Evolutionary conservation across 2,888 invertebrate genomes (phyloP).

Genomic region (Drosophila robusta): DNA sequence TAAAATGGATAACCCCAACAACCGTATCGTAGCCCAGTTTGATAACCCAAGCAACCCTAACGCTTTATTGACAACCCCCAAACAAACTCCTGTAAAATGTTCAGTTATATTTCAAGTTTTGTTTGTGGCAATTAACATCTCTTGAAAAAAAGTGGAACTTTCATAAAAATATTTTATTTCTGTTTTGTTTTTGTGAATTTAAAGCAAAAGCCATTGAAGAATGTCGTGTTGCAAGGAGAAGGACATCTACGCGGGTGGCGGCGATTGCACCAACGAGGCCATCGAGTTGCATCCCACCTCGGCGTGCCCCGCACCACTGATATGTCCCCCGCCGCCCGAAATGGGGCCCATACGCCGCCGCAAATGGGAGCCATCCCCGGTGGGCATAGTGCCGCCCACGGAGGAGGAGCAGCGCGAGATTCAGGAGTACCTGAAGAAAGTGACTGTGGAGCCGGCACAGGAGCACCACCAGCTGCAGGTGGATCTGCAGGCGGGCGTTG

Average conservation of each 20-base stretch:
- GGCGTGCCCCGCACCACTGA: slow-evolving; percentile 62
- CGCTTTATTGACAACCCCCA: slow-evolving; percentile 37
- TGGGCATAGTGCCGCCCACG: slow-evolving; percentile 43
- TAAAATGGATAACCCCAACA: too few species aligned
- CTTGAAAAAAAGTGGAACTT: background rate
- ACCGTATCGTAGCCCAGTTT: too few species aligned
- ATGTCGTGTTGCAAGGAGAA: slow-evolving; percentile 65
- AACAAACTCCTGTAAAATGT: slow-evolving; percentile 25
- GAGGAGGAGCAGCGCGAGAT: slow-evolving; percentile 53
- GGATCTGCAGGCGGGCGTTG: slow-evolving; percentile 57
- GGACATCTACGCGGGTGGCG: slow-evolving; percentile 30
- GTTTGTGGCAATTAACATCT: slow-evolving; percentile 19
- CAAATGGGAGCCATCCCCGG: slow-evolving; percentile 36
- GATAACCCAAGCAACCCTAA: slow-evolving; percentile 45
- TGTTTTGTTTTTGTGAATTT: background rate
- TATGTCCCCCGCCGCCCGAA: slow-evolving; percentile 58
- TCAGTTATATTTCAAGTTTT: slow-evolving; percentile 19
- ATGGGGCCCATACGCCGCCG: slow-evolving; percentile 45
- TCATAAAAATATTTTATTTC: slow-evolving; percentile 2
- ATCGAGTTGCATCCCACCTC: slow-evolving; percentile 61
- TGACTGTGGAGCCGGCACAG: slow-evolving; percentile 32
- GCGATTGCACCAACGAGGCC: slow-evolving; percentile 35
- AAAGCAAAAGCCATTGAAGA: background rate
- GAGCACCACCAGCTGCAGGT: slow-evolving; percentile 49
- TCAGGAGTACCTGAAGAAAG: slow-evolving; percentile 37